Evolutionary conservation across 2,113 vertebrate species (phyloP).

Genomic region (human): GRCh38 chrX:69344001-69344500

Average conservation of each 20-base stretch:
- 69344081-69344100: too few species aligned
- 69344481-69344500: not conserved
- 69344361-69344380: constrained; percentile 1
- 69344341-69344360: constrained; percentile 24
- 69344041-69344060: too few species aligned
- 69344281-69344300: not conserved
- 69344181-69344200: not conserved
- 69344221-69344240: not conserved
- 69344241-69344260: not conserved
- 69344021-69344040: too few species aligned
- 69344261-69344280: not conserved
- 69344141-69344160: not conserved
- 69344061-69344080: too few species aligned
- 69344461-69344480: not conserved
- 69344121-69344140: too few species aligned
- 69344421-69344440: not conserved
- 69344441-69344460: not conserved
- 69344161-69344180: constrained; percentile 2
- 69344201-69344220: not conserved
- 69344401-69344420: not conserved
- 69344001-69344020: too few species aligned
- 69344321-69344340: not conserved
- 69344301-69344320: not conserved
- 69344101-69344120: too few species aligned
- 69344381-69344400: not conserved